Conservation (phyloP, 2,888 invertebrate species). For the Gnatocerus cornutus region DNA sequence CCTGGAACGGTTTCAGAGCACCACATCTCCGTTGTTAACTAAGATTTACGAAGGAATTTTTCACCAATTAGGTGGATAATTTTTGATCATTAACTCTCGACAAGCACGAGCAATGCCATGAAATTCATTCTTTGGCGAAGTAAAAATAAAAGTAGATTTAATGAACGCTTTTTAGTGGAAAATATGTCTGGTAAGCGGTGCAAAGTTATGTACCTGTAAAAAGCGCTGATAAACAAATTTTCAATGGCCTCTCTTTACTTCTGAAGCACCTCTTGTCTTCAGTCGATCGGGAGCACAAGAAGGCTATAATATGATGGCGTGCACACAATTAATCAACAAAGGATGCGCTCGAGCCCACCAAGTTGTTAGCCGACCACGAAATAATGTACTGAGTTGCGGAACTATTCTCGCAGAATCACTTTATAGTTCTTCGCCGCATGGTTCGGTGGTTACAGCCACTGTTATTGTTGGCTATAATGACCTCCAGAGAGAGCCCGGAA, state of each 20-base stretch:
- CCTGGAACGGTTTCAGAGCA: conserved; percentile 4
- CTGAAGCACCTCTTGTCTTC: conserved; percentile 20
- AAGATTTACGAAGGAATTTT: conserved; percentile 13
- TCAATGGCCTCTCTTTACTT: neutral
- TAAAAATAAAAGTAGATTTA: neutral
- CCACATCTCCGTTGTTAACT: neutral
- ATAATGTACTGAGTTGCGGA: conserved; percentile 64
- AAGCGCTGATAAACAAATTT: conserved; percentile 7
- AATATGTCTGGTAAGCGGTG: no score
- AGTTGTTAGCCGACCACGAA: conserved; percentile 61
- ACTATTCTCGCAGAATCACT: conserved; percentile 65
- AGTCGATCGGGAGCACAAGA: conserved; percentile 33
- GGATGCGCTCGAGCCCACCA: conserved; percentile 56
- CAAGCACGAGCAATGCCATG: neutral
- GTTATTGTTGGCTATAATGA: conserved; percentile 64
- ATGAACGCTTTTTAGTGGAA: no score
- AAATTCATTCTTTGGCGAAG: neutral
- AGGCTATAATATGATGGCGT: conserved; percentile 53
- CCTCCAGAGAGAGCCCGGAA: conserved; percentile 55
- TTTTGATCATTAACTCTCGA: conserved; percentile 4
- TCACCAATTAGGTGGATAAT: conserved; percentile 14
- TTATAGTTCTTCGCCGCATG: conserved; percentile 64
- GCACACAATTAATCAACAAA: conserved; percentile 64
- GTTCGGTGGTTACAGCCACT: conserved; percentile 59
- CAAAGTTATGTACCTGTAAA: neutral